These are phyloP conservation scores for Drosophila peninsularis DNA, from an alignment of 2,888 invertebrate genomes.

Conservation along the genomic window DNA sequence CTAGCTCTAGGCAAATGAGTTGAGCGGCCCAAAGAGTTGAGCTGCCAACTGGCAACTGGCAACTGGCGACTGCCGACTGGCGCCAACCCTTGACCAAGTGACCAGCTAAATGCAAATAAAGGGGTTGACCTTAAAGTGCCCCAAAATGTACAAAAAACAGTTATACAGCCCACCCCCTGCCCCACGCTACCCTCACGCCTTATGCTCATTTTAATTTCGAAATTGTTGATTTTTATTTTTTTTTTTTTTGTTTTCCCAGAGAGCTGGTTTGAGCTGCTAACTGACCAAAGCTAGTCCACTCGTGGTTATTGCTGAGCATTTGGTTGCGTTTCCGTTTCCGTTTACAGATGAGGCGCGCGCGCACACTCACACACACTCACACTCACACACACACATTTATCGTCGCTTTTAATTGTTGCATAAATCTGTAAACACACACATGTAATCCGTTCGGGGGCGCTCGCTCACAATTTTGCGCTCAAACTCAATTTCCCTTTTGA, in stretches of 20 bases:
- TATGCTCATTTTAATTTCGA: constrained; percentile 15
- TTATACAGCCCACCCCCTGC: too few relatives aligned
- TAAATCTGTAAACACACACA: constrained; percentile 66
- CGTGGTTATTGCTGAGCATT: constrained; percentile 43
- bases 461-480: constrained; percentile 63
- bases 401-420: constrained; percentile 73
- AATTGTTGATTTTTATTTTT: constrained; percentile 2
- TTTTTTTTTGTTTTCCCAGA: background rate
- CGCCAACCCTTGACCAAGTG: constrained; percentile 62
- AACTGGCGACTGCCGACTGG: background rate
- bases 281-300: constrained; percentile 39
- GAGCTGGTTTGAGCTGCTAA: constrained; percentile 18
- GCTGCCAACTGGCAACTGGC: background rate
- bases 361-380: constrained; percentile 24
- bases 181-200: accelerated
- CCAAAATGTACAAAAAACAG: constrained; percentile 10
- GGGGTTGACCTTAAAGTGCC: constrained; percentile 44
- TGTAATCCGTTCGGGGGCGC: constrained; percentile 39
- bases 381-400: constrained; percentile 23
- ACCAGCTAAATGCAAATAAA: constrained; percentile 42
- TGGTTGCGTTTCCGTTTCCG: constrained; percentile 68
- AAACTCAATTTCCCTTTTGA: constrained; percentile 78
- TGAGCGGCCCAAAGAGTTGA: constrained; percentile 21
- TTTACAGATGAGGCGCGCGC: constrained; percentile 33
- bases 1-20: constrained; percentile 12